Conservation (phyloP, 2,888 invertebrate genomes). For the Caenorhabditis doughertyi region DNA sequence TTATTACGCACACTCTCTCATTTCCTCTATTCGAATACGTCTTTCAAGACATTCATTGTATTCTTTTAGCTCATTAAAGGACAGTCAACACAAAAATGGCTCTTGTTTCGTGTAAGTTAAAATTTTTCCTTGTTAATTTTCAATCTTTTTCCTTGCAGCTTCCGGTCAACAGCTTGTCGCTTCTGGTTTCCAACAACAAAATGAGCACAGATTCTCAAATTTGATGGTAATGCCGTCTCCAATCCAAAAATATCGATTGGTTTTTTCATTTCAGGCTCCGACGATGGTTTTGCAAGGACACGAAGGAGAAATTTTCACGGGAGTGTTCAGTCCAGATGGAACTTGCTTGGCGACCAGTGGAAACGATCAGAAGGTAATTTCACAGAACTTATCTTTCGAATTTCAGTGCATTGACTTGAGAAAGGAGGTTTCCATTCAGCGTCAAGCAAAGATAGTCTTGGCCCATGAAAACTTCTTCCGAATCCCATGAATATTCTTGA, state of each 20-base stretch:
- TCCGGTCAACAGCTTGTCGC: constrained; percentile 41
- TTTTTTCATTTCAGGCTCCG: constrained; percentile 72
- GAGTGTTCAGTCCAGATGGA: constrained; percentile 97
- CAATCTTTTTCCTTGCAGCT: constrained; percentile 18
- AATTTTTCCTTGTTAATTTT: background rate
- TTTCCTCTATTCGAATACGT: constrained; percentile 8
- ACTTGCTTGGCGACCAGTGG: constrained; percentile 95
- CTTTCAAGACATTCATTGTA: background rate
- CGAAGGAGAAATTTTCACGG: constrained; percentile 94
- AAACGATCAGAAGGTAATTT: constrained; percentile 92
- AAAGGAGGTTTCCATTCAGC: too few relatives aligned
- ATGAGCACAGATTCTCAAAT: constrained; percentile 26
- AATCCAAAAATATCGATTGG: too few relatives aligned
- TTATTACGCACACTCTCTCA: background rate
- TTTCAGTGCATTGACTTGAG: too few relatives aligned
- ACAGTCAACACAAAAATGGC: constrained; percentile 29
- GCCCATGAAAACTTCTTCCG: too few relatives aligned
- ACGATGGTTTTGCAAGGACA: constrained; percentile 89
- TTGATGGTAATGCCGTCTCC: too few relatives aligned
- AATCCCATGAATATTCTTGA: too few relatives aligned
- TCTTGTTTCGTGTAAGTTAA: constrained; percentile 48
- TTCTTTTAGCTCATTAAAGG: background rate
- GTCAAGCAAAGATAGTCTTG: too few relatives aligned
- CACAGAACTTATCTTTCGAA: background rate
- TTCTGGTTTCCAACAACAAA: constrained; percentile 7